Evolutionary conservation across 1,140 invertebrate species (phyloP).

Genomic region (Bombus balteatus): DNA sequence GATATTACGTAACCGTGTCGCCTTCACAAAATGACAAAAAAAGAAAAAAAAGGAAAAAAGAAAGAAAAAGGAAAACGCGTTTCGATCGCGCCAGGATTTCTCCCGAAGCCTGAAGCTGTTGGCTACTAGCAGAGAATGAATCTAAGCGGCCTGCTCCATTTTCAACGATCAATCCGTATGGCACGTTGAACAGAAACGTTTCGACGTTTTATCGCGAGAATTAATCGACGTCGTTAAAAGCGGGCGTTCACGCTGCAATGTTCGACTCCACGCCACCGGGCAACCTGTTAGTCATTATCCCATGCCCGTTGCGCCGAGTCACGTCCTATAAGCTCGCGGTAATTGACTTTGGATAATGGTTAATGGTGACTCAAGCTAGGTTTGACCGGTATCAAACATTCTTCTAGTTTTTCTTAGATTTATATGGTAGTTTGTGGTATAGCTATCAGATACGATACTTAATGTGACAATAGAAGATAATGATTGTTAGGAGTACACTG

Average conservation of each 20-base stretch:
- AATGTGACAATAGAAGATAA: too few species aligned
- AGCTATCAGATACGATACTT: too few species aligned
- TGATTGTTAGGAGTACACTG: too few species aligned
- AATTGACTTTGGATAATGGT: slow-evolving; percentile 19
- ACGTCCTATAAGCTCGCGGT: slow-evolving; percentile 1
- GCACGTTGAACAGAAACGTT: slow-evolving; percentile 17
- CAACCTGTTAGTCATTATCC: slow-evolving; percentile 34
- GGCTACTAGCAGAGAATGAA: background rate
- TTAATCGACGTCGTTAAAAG: slow-evolving; percentile 36
- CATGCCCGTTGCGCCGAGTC: slow-evolving; percentile 3
- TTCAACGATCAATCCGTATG: slow-evolving; percentile 1
- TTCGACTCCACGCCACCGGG: background rate
- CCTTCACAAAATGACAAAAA: background rate
- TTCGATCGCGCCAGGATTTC: slow-evolving; percentile 10
- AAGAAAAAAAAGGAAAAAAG: background rate
- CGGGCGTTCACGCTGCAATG: background rate
- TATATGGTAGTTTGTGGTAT: background rate
- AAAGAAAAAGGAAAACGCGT: background rate
- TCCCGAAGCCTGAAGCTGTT: background rate
- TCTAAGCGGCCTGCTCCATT: background rate
- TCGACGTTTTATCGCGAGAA: slow-evolving; percentile 18
- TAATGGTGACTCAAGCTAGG: background rate
- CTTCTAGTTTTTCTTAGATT: background rate
- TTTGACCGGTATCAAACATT: too few species aligned
- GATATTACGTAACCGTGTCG: slow-evolving; percentile 36